These are phyloP conservation scores for Bombus impatiens DNA, from an alignment of 1,140 invertebrate species.

Conservation along the genomic window DNA sequence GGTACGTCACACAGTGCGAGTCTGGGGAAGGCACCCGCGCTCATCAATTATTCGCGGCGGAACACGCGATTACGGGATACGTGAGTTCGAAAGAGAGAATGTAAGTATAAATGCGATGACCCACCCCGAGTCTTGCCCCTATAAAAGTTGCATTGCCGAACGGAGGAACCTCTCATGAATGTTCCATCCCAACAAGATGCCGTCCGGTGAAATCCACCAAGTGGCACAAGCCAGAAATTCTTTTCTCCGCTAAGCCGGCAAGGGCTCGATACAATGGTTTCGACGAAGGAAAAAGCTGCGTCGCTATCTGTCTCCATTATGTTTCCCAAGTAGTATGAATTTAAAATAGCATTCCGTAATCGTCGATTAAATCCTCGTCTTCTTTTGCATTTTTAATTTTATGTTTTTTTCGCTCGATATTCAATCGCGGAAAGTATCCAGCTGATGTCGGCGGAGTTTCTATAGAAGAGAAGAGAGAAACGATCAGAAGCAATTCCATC, in stretches of 20 bases:
- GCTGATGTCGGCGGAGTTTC: no score
- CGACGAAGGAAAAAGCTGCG: neutral
- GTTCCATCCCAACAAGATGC: slow-evolving; percentile 60
- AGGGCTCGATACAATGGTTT: neutral
- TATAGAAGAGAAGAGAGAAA: no score
- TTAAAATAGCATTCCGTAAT: no score
- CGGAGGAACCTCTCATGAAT: slow-evolving; percentile 61
- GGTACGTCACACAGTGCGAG: slow-evolving; percentile 1
- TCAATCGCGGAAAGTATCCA: no score
- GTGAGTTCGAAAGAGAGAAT: slow-evolving; percentile 54
- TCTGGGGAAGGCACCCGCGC: neutral
- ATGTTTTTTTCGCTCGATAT: no score
- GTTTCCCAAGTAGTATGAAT: neutral
- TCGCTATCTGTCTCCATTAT: neutral
- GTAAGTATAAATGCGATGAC: slow-evolving; percentile 62
- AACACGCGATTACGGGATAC: slow-evolving; percentile 61
- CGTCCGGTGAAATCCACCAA: slow-evolving; percentile 40
- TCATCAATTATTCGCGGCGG: slow-evolving; percentile 62
- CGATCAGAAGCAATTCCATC: no score
- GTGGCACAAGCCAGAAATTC: slow-evolving; percentile 27
- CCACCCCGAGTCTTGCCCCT: slow-evolving; percentile 39
- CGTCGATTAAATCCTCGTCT: no score
- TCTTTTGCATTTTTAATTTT: no score
- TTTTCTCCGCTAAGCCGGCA: neutral
- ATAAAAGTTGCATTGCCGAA: slow-evolving; percentile 69